These are phyloP conservation scores for Zaprionus davidi DNA, from an alignment of 1,140 invertebrate genomes.

Conservation along the genomic window DNA sequence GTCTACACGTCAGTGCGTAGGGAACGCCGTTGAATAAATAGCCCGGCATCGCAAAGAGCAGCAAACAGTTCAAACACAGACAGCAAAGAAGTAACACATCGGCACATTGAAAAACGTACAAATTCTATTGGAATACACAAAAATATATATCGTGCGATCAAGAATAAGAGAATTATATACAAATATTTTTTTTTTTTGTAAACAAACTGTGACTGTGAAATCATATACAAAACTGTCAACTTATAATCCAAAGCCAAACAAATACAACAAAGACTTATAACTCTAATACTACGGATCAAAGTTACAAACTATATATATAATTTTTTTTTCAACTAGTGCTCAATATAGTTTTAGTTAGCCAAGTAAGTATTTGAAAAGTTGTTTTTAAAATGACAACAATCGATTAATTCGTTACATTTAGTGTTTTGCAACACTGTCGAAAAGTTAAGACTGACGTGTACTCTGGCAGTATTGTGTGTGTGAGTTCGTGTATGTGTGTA, in stretches of 20 bases:
- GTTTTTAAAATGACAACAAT: conserved; percentile 20
- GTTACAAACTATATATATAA: conserved; percentile 50
- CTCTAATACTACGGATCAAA: conserved; percentile 46
- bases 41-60: conserved; percentile 55
- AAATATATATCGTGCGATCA: conserved; percentile 24
- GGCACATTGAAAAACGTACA: conserved; percentile 47
- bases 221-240: conserved; percentile 47
- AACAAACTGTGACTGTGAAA: conserved; percentile 57
- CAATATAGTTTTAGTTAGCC: conserved; percentile 59
- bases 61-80: conserved; percentile 73
- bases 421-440: conserved; percentile 51
- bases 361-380: conserved; percentile 71
- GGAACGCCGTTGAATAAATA: conserved; percentile 60
- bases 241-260: conserved; percentile 61
- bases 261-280: conserved; percentile 65
- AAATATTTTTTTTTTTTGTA: conserved; percentile 19
- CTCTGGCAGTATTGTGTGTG: conserved; percentile 39
- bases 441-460: conserved; percentile 68
- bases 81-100: conserved; percentile 63
- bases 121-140: conserved; percentile 34
- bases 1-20: conserved; percentile 62
- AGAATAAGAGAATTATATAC: conserved; percentile 36
- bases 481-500: conserved; percentile 38
- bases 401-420: conserved; percentile 15
- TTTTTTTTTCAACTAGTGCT: conserved; percentile 39